Percentiles rank a stretch among this genome's conserved stretches.
phyloP scores from a whole-genome alignment of 2,888 invertebrate genomes.

The Hyppa rectilinea region DNA sequence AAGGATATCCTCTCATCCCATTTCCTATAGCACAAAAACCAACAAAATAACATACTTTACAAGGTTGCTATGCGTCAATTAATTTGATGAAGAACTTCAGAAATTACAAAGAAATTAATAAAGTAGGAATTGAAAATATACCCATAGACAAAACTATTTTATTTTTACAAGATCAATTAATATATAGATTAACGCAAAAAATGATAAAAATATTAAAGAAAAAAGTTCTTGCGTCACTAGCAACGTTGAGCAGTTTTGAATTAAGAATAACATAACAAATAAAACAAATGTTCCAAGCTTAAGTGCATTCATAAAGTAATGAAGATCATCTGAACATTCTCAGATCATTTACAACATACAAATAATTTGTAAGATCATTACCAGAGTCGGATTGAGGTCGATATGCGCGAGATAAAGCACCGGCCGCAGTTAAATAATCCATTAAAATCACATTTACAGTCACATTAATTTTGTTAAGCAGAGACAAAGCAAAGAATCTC shows the following conservation, averaged over 20 bases:
- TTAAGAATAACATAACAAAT: conserved; percentile 7
- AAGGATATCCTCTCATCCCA: conserved; percentile 42
- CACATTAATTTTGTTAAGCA: conserved; percentile 35
- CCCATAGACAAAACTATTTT: not conserved
- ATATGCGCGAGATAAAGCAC: conserved; percentile 36
- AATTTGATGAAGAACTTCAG: not conserved
- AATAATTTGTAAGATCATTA: conserved; percentile 34
- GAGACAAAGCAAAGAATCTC: conserved; percentile 55
- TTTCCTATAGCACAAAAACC: conserved; percentile 26
- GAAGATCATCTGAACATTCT: conserved; percentile 36
- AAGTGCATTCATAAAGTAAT: conserved; percentile 20
- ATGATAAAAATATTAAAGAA: too few species aligned
- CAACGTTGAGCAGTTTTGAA: conserved; percentile 9
- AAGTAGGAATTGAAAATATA: not conserved
- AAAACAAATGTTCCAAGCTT: conserved; percentile 18
- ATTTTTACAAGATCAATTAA: conserved; percentile 4
- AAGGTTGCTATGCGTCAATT: not conserved
- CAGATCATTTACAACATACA: conserved; percentile 19
- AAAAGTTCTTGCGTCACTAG: not conserved
- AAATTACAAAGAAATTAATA: conserved; percentile 1
- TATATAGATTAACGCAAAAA: too few species aligned
- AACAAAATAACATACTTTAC: conserved; percentile 17
- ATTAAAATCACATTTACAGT: conserved; percentile 57
- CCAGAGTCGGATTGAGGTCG: conserved; percentile 43
- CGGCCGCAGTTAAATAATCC: conserved; percentile 42